Evolutionary conservation across 2,888 invertebrate species (phyloP).

Genomic region (Ceratothoa steindachneri): DNA sequence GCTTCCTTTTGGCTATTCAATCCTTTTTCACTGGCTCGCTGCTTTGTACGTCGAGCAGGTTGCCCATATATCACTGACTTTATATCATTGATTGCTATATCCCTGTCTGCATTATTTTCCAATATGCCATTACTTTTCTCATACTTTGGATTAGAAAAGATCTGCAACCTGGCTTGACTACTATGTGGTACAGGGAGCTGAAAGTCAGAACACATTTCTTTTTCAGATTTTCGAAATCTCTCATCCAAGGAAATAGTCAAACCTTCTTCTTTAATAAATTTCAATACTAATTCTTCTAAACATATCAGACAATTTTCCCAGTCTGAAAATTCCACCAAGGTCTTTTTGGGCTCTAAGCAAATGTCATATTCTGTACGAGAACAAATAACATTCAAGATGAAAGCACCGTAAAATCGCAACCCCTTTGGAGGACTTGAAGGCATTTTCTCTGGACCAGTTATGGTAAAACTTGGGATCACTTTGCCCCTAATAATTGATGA

Average conservation of each 20-base stretch:
- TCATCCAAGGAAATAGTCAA: slow-evolving; percentile 24
- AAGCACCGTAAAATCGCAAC: slow-evolving; percentile 54
- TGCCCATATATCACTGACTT: not conserved
- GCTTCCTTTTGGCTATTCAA: too few relatives aligned
- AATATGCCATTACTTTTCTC: not conserved
- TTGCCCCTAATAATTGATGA: slow-evolving; percentile 42
- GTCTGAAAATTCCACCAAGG: slow-evolving; percentile 59
- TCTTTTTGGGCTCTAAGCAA: slow-evolving; percentile 57
- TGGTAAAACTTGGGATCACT: slow-evolving; percentile 19
- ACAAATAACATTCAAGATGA: slow-evolving; percentile 59
- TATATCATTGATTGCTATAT: not conserved
- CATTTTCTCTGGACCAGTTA: slow-evolving; percentile 29
- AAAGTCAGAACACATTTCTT: slow-evolving; percentile 12
- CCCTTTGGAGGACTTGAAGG: slow-evolving; percentile 38
- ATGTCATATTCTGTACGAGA: slow-evolving; percentile 58
- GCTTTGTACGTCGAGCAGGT: not conserved
- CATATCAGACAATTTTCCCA: slow-evolving; percentile 56
- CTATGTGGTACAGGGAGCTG: slow-evolving; percentile 18
- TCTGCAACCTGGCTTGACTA: slow-evolving; percentile 20
- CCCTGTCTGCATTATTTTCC: slow-evolving; percentile 17
- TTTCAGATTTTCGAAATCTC: slow-evolving; percentile 26
- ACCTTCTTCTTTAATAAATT: slow-evolving; percentile 29
- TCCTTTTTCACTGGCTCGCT: not conserved
- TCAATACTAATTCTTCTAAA: slow-evolving; percentile 53
- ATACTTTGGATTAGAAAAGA: slow-evolving; percentile 24